Percentiles rank a stretch among this genome's conserved stretches.
Evolutionary conservation across 2,113 vertebrate species (phyloP).

Genomic region (Sphyrna mokarran): DNA sequence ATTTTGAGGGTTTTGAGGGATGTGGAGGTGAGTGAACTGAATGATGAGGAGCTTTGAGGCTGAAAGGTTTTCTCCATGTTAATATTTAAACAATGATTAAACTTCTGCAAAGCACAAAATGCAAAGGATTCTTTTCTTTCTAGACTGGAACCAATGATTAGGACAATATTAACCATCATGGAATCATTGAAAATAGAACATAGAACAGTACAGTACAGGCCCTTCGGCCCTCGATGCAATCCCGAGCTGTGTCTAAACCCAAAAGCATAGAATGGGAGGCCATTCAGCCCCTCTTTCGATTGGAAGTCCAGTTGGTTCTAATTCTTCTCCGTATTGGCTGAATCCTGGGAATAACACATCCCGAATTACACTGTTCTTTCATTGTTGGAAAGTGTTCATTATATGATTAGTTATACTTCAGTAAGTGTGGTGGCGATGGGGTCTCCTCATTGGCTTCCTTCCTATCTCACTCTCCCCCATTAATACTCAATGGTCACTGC

Average conservation of each 20-base stretch:
- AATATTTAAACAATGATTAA: background rate
- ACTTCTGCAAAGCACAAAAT: background rate
- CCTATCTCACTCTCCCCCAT: background rate
- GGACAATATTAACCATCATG: background rate
- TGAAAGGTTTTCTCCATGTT: background rate
- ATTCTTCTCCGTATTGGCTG: background rate
- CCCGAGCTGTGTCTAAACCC: too few species aligned
- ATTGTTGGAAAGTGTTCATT: background rate
- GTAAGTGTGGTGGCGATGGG: background rate
- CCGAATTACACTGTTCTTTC: background rate
- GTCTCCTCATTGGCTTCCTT: background rate
- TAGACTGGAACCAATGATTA: background rate
- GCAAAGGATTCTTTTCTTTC: background rate
- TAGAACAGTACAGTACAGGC: too few species aligned
- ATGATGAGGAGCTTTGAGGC: background rate
- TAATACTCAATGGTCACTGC: slow-evolving; percentile 76
- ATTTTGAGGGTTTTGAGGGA: background rate
- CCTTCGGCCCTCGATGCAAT: too few species aligned
- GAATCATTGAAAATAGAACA: background rate
- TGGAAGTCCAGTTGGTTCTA: background rate
- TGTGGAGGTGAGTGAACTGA: background rate
- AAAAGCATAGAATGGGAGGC: background rate
- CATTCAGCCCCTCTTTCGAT: background rate
- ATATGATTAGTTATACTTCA: background rate
- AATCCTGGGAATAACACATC: background rate